These are phyloP conservation scores for Eupithecia exiguata DNA, from an alignment of 2,888 invertebrate species.

Conservation along the genomic window DNA sequence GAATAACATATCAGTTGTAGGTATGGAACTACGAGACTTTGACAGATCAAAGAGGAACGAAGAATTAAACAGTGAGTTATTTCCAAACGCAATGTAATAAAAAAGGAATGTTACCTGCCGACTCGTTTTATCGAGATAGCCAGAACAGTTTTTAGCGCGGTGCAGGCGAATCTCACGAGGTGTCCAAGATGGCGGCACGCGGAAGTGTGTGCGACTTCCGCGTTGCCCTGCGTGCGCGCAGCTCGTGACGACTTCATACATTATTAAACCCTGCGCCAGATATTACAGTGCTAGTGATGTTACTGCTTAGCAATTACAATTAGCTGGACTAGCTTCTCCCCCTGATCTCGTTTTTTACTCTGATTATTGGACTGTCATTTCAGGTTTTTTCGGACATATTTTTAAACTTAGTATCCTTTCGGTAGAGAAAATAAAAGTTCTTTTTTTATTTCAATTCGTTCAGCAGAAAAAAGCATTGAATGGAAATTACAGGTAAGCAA, in stretches of 20 bases:
- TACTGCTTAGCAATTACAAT: background rate
- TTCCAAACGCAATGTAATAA: slow-evolving; percentile 8
- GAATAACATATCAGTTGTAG: background rate
- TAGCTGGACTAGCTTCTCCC: background rate
- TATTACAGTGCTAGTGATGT: slow-evolving; percentile 1
- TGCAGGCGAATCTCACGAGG: slow-evolving; percentile 70
- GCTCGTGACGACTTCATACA: slow-evolving; percentile 75
- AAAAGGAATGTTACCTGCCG: slow-evolving; percentile 16
- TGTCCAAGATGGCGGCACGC: slow-evolving; percentile 82
- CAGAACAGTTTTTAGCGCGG: slow-evolving; percentile 35
- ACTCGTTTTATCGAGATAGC: slow-evolving; percentile 24
- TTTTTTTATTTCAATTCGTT: no score
- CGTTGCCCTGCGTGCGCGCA: slow-evolving; percentile 74
- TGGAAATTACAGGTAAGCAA: background rate
- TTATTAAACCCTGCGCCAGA: slow-evolving; percentile 53
- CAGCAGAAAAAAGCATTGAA: background rate
- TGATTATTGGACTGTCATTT: background rate
- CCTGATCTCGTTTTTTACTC: background rate
- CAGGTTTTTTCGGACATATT: no score
- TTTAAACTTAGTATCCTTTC: no score
- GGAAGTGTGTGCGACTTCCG: slow-evolving; percentile 80
- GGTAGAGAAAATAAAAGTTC: background rate
- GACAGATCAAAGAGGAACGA: slow-evolving; percentile 1
- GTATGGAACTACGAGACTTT: background rate
- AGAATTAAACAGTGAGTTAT: background rate